A percentile compares a stretch with the other conserved stretches of the same genome.
Evolutionary conservation across 1,140 invertebrate species (phyloP).

Genomic region (Nebria ingens): DNA sequence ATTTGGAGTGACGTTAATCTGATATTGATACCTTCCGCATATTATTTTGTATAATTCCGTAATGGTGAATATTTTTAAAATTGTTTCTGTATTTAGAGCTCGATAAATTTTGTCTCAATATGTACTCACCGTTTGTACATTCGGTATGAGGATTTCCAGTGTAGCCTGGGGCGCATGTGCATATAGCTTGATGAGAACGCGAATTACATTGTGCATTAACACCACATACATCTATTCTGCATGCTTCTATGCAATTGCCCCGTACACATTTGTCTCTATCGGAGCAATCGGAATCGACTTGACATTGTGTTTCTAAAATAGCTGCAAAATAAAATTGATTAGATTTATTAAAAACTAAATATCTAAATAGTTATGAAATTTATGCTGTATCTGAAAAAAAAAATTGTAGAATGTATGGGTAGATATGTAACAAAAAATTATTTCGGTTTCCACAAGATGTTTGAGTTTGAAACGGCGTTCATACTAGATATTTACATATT

Average conservation of each 20-base stretch:
- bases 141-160: constrained; percentile 73
- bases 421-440: too few species aligned
- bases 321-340: background rate
- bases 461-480: too few species aligned
- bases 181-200: constrained; percentile 60
- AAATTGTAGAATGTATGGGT: too few species aligned
- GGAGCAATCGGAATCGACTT: constrained; percentile 60
- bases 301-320: constrained; percentile 47
- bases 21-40: too few species aligned
- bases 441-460: too few species aligned
- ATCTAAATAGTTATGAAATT: background rate
- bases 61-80: constrained; percentile 12
- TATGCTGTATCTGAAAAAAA: background rate
- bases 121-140: constrained; percentile 51
- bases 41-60: background rate
- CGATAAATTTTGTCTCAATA: constrained; percentile 11
- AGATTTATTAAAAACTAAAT: background rate
- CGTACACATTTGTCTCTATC: constrained; percentile 59
- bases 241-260: constrained; percentile 70
- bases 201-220: constrained; percentile 74
- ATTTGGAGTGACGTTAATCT: background rate
- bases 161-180: constrained; percentile 67
- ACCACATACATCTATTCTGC: constrained; percentile 65
- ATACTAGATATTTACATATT: too few species aligned
- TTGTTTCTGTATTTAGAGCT: background rate